Evolutionary conservation across 2,888 invertebrate genomes (phyloP), one percentile per base, ranked within the genome.

Genomic region (Trichogramma evanescens): DNA sequence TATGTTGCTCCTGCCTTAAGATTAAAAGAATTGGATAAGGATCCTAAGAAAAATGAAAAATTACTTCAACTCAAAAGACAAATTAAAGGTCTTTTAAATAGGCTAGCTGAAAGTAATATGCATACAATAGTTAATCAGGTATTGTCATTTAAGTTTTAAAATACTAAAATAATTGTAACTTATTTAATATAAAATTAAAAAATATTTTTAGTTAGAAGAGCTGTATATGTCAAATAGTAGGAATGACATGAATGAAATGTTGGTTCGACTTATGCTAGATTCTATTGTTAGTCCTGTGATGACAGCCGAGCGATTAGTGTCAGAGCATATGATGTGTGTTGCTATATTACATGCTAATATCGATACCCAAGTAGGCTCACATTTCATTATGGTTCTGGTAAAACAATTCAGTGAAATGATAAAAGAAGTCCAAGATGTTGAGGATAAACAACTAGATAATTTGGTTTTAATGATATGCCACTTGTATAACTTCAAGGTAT

Each of bases 321-420:
- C 91, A 13, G 96, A 97, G 70, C 89, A 95, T 71, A 86, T 90
- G 41, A 86, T 95, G 68, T 75, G 97, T 1, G 80, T 97, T 9
- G 84, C 92, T 0, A 84, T 93, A 64, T 77, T 96, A 42, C 95
- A 96, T 76, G 91, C 92, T 0, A 94, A 95, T 76, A 85, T 97
- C 46, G 96, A 93, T 9, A 86, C 86, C 4, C 96, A 98, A 84
- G 86, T 97, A 55, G 95, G 89, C 6, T 92, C 93, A 0, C 88
- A 89, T 77, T 91, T 95, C 74, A 79, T 95, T 6, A 89, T 95
- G 78, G 83, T 83, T 58, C 74, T 91, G 53, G 83, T 88, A 0
- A 83, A 84, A 67, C 82, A 81, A 71, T 90, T 93, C 68, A 83
- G 89, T 62, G 76, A 80, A 7, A 78, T 85, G 72, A 79, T 84